Conservation (phyloP, 2,113 vertebrate genomes). For the Ovis aries region DNA sequence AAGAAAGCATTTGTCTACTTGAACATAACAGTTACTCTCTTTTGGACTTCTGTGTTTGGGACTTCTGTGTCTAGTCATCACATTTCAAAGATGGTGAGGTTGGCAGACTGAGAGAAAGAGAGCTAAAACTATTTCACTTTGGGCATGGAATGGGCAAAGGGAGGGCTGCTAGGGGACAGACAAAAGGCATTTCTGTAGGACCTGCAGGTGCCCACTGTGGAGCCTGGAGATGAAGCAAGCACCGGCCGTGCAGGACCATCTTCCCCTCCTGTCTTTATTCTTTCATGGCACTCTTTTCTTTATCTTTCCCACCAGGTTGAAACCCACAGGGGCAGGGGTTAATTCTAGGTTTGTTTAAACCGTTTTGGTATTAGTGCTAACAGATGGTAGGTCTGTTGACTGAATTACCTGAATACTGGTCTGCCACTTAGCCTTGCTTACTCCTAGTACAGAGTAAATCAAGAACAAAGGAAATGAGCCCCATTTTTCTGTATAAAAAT, state of each 20-base stretch:
- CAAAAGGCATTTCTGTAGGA: not conserved
- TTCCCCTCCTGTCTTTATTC: not conserved
- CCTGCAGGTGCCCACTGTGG: not conserved
- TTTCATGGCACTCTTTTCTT: not conserved
- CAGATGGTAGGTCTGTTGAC: not conserved
- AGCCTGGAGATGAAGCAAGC: not conserved
- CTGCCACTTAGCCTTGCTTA: not conserved
- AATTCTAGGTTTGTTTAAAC: not conserved
- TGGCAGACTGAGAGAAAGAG: not conserved
- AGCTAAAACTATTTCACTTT: not conserved
- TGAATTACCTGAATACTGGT: not conserved
- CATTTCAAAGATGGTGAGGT: not conserved
- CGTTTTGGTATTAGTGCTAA: not conserved
- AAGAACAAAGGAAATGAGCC: not conserved
- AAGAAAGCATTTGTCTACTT: not conserved
- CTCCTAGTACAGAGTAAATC: not conserved
- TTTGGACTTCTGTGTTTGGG: not conserved
- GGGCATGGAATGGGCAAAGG: not conserved
- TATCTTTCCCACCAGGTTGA: not conserved
- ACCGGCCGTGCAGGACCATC: rapidly evolving
- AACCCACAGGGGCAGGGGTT: not conserved
- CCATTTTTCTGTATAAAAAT: not conserved
- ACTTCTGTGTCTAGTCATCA: not conserved
- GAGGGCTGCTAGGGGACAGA: not conserved
- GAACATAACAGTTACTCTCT: not conserved